phyloP scores from a whole-genome alignment of 2,113 vertebrate genomes.

The Pygoscelis antarcticus region DNA sequence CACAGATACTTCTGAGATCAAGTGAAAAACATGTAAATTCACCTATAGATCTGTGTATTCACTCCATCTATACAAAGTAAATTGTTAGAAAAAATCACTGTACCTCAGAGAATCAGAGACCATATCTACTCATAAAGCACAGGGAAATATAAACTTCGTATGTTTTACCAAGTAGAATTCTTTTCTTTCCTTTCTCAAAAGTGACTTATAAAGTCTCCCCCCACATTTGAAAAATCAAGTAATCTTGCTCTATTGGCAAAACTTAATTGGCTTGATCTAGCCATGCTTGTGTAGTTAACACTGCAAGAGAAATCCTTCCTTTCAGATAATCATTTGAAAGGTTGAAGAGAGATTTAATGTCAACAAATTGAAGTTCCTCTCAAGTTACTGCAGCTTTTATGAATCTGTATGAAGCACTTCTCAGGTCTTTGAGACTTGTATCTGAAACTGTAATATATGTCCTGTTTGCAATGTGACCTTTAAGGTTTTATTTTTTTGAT shows the following conservation, averaged over 20 bases:
- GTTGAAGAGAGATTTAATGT: neutral
- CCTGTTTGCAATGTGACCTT: conserved; percentile 51
- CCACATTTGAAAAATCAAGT: neutral
- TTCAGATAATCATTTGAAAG: neutral
- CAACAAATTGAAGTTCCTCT: neutral
- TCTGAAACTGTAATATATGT: neutral
- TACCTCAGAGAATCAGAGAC: neutral
- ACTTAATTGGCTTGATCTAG: neutral
- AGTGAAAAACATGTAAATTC: neutral
- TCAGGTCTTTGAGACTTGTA: neutral
- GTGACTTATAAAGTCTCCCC: neutral
- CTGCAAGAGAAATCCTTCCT: neutral
- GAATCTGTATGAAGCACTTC: conserved; percentile 5
- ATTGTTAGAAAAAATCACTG: accelerated
- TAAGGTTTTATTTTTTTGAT: conserved; percentile 45
- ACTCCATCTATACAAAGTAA: neutral
- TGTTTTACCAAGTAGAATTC: neutral
- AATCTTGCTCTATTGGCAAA: neutral
- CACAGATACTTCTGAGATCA: neutral
- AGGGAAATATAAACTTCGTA: neutral
- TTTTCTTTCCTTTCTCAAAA: neutral
- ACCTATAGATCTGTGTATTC: neutral
- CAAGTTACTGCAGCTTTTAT: neutral
- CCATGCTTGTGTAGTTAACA: neutral
- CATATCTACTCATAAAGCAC: neutral